Percentiles rank a stretch among this genome's conserved stretches.
Conservation (phyloP, 2,113 vertebrate species). For the Boleophthalmus pectinirostris region DNA sequence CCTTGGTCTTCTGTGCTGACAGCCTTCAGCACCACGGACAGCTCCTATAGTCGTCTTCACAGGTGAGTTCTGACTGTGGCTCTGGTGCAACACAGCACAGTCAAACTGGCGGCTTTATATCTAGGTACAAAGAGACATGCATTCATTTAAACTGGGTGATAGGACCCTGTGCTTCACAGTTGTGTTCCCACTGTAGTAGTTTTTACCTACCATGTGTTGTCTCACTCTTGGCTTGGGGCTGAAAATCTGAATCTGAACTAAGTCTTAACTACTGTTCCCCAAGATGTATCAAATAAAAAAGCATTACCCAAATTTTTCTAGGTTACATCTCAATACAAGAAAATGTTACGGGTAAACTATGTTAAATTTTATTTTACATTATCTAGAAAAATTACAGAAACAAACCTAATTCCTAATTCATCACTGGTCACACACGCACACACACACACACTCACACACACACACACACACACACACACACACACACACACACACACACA, state of each 20-base stretch:
- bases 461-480: too few species aligned
- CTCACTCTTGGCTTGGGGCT: conserved; percentile 5
- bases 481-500: too few species aligned
- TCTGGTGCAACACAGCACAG: conserved; percentile 8
- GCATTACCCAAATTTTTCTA: background rate
- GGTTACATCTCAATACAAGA: background rate
- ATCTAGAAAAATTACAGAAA: too few species aligned
- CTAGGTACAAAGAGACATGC: conserved; percentile 21
- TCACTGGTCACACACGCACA: too few species aligned
- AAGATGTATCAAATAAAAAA: conserved; percentile 14
- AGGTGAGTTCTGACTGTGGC: conserved; percentile 49
- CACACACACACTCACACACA: too few species aligned
- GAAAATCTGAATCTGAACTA: background rate
- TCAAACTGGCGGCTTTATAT: conserved; percentile 35
- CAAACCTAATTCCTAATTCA: too few species aligned
- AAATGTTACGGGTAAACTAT: background rate
- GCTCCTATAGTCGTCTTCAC: conserved; percentile 39
- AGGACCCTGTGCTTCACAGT: conserved; percentile 42
- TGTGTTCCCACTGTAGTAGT: conserved; percentile 54
- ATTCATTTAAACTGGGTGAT: conserved; percentile 36
- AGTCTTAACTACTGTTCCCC: conserved; percentile 6
- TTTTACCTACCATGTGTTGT: background rate
- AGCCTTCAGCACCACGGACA: conserved; percentile 71
- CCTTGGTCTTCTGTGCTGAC: conserved; percentile 55
- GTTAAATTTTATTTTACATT: too few species aligned